Evolutionary conservation across 1,140 invertebrate species (phyloP), one percentile per base, ranked within the genome.

Genomic region (Anastrepha ludens): DNA sequence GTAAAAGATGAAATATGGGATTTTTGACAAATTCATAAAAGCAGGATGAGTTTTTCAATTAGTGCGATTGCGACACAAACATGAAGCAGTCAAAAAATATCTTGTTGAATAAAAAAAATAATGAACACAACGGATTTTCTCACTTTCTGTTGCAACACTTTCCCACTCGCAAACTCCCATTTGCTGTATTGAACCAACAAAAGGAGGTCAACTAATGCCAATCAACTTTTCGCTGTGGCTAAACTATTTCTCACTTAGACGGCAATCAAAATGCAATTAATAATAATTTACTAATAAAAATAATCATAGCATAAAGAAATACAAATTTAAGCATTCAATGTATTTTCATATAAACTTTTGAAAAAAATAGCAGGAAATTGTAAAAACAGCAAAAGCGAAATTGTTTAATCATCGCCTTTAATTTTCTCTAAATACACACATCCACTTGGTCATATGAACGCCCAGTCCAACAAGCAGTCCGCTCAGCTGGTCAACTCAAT

Each of bases 391-490:
- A 5, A 74, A 9, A 74, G n/a, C 39, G 6, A 59, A 86, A 86
- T 86, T 62, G 29, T 86, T 86, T 86, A 86, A 86, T 86, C 85
- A 86, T 59, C 39, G 59, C n/a, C 58, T 86, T 60, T 86, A 86
- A 86, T 86, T 86, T 86, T 15, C 44, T 29, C 85, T 65, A 86
- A 65, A 86, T 60, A 29, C 17, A 44, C 55, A 86, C 13, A 62
- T 81, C 44, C 47, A 81, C 47, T 55, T 13, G n/a, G 44, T 55
- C 74, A 55, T 41, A 17, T 17, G 20, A 44, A 29, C 47, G 74
- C 74, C 74, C 47, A 58, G 74, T 62, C 15, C 60, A 62, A 62
- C 60, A 62, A 62, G 60, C 60, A 15, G n/a, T 17, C 4, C 60
- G 9, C n/a, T n/a, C 4, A 62, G 15, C 6, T 17, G 6, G 50